Conservation (phyloP, 2,113 vertebrate genomes). For the Gulo gulo region DNA sequence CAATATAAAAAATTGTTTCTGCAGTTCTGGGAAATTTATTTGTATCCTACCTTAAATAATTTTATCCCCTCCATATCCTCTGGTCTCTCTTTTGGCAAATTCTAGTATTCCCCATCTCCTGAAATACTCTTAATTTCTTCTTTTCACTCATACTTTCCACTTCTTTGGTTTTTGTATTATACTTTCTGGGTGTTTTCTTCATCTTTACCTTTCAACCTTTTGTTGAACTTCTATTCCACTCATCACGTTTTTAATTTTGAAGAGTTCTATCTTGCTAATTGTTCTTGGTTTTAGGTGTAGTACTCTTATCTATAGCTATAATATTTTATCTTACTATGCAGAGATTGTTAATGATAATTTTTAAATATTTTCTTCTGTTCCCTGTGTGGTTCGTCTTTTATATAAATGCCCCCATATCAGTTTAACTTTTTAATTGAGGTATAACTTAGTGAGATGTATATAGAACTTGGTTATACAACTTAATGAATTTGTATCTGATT, state of each 20-base stretch:
- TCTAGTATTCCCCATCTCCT: background rate
- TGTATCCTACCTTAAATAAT: background rate
- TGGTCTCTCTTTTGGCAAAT: background rate
- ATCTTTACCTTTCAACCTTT: background rate
- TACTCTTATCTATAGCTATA: background rate
- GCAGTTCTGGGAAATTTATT: background rate
- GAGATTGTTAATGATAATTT: background rate
- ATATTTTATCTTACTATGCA: background rate
- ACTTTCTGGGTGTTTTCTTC: background rate
- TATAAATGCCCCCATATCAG: background rate
- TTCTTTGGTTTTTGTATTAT: constrained; percentile 1
- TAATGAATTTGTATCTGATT: background rate
- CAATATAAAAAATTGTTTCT: background rate
- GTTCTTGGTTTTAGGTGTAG: background rate
- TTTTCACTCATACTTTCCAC: background rate
- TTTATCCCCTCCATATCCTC: background rate
- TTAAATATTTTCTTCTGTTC: background rate
- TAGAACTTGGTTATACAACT: background rate
- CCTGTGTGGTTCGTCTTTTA: background rate
- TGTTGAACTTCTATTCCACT: background rate
- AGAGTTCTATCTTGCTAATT: background rate
- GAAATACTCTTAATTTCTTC: background rate
- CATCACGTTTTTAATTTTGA: background rate
- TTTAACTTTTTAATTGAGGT: background rate
- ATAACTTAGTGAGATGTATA: background rate